phyloP scores from a whole-genome alignment of 1,140 invertebrate genomes.

The Zaprionus taronus region DNA sequence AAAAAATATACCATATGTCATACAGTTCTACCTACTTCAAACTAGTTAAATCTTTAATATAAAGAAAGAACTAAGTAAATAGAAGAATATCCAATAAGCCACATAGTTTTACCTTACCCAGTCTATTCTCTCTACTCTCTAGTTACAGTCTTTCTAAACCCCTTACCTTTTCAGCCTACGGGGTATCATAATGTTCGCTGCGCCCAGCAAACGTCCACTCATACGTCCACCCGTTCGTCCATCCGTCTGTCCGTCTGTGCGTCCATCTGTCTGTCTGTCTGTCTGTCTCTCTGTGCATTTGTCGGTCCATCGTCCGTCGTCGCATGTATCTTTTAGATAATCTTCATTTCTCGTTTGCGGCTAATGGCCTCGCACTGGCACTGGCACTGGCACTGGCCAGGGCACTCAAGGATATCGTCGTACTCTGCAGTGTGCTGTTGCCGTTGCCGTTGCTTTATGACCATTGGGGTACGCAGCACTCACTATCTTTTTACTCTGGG shows the following conservation, averaged over 20 bases:
- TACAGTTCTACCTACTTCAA: too few relatives aligned
- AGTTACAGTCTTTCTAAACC: neutral
- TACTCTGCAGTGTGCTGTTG: conserved; percentile 20
- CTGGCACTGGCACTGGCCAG: conserved; percentile 51
- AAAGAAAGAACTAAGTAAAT: neutral
- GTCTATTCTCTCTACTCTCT: neutral
- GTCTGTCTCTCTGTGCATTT: conserved; percentile 3
- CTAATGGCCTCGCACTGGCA: conserved; percentile 78
- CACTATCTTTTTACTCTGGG: conserved; percentile 60
- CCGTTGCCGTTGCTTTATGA: conserved; percentile 45
- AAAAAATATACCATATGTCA: too few relatives aligned
- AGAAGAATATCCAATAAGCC: neutral
- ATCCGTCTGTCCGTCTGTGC: neutral
- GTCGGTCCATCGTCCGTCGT: conserved; percentile 35
- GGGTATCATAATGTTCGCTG: conserved; percentile 1
- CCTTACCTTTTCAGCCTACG: neutral
- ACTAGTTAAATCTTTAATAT: neutral
- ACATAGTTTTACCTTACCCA: accelerated
- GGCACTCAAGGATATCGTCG: conserved; percentile 79
- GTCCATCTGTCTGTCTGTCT: neutral
- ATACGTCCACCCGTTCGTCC: neutral
- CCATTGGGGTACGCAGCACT: conserved; percentile 48
- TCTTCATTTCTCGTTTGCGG: conserved; percentile 83
- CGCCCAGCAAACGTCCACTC: neutral
- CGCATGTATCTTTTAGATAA: conserved; percentile 82